Percentiles rank a stretch among this genome's conserved stretches.
These are phyloP conservation scores for Embiotoca jacksoni DNA, from an alignment of 2,113 vertebrate species.

Conservation along the genomic window DNA sequence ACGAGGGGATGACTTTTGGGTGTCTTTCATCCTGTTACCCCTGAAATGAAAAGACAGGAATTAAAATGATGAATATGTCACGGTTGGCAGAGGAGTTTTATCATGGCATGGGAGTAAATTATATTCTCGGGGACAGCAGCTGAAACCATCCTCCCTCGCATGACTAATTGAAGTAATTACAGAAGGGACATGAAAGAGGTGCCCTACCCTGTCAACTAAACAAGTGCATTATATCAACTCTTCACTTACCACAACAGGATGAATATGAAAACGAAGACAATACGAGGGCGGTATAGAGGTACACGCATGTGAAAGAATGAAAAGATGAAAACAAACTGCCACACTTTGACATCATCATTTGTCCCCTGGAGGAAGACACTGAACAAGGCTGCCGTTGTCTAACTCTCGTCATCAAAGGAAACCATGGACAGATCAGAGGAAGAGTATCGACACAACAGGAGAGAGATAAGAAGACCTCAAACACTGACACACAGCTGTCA, in stretches of 20 bases:
- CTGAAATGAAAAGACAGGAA: slow-evolving; percentile 17
- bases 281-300: neutral
- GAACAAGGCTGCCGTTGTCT: neutral
- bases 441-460: neutral
- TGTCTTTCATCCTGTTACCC: slow-evolving; percentile 24
- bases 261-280: slow-evolving; percentile 29
- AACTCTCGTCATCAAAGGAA: slow-evolving; percentile 2
- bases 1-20: neutral
- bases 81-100: slow-evolving; percentile 23
- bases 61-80: slow-evolving; percentile 38
- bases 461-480: neutral
- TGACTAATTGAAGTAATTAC: slow-evolving; percentile 66
- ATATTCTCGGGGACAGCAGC: slow-evolving; percentile 49
- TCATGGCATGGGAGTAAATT: slow-evolving; percentile 51
- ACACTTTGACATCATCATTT: neutral
- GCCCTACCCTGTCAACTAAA: slow-evolving; percentile 47
- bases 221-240: slow-evolving; percentile 33
- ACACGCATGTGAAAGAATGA: neutral
- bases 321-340: neutral
- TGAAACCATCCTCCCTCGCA: slow-evolving; percentile 47
- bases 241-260: slow-evolving; percentile 30
- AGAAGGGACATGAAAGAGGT: slow-evolving; percentile 64
- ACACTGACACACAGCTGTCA: slow-evolving; percentile 1
- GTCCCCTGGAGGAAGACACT: slow-evolving; percentile 4
- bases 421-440: neutral